phyloP scores from a whole-genome alignment of 2,888 invertebrate genomes.

The Conus canariensis region DNA sequence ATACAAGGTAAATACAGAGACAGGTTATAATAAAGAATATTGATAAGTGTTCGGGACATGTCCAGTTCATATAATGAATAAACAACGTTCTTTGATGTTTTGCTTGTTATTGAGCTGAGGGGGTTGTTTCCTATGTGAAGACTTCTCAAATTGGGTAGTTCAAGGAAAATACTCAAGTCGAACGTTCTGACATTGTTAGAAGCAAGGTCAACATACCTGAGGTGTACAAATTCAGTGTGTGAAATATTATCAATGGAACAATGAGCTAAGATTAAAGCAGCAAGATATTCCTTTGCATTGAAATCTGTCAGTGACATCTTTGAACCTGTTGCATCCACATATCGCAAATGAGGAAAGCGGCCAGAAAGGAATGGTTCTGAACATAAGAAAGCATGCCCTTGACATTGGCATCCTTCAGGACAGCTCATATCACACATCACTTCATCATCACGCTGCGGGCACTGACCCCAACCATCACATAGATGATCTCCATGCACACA shows the following conservation, averaged over 20 bases:
- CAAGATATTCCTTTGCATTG: background rate
- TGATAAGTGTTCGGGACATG: background rate
- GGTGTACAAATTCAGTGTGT: background rate
- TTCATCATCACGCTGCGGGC: constrained; percentile 11
- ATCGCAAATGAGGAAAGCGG: background rate
- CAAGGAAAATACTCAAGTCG: background rate
- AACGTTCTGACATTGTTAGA: background rate
- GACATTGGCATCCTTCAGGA: background rate
- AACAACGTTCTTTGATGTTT: background rate
- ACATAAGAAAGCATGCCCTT: background rate
- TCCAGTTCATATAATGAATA: background rate
- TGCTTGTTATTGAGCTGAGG: background rate
- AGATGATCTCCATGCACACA: constrained; percentile 20
- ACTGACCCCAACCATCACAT: constrained; percentile 25
- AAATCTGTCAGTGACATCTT: background rate
- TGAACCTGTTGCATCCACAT: background rate
- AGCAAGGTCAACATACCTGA: background rate
- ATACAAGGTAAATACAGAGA: background rate
- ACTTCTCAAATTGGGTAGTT: background rate
- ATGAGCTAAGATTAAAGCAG: background rate
- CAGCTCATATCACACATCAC: background rate
- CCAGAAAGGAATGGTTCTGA: background rate
- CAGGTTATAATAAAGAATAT: background rate
- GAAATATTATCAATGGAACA: background rate
- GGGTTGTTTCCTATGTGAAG: background rate